Evolutionary conservation across 2,113 vertebrate genomes (phyloP).

Genomic region (Triplophysa siluroides): DNA sequence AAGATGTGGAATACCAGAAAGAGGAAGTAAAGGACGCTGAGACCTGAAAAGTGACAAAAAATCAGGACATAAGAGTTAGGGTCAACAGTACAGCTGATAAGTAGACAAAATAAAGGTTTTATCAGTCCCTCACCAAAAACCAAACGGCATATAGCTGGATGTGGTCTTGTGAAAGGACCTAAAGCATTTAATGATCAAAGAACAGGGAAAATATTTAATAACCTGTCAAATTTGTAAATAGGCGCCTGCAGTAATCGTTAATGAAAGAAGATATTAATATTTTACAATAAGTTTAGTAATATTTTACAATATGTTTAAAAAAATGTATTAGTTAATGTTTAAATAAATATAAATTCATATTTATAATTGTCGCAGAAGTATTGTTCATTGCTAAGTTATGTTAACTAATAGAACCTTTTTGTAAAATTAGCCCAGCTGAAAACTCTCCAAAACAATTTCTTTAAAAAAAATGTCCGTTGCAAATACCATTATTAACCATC

Average conservation of each 20-base stretch:
- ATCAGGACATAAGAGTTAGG: not conserved
- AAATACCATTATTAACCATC: too few species aligned
- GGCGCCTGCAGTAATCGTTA: not conserved
- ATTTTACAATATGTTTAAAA: too few species aligned
- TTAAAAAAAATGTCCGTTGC: too few species aligned
- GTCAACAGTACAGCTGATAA: not conserved
- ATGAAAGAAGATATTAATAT: too few species aligned
- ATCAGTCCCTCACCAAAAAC: conserved; percentile 89
- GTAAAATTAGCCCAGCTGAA: too few species aligned
- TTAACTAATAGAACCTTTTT: too few species aligned
- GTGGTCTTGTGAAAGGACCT: conserved; percentile 97
- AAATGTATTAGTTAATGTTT: too few species aligned
- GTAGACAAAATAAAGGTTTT: not conserved
- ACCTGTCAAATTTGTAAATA: not conserved
- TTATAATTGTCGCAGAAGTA: too few species aligned
- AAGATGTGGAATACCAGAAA: conserved; percentile 98
- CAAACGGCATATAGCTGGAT: conserved; percentile 96
- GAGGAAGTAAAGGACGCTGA: conserved; percentile 98
- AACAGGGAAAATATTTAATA: not conserved
- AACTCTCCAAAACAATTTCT: too few species aligned
- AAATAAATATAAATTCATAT: too few species aligned
- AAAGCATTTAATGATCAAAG: not conserved
- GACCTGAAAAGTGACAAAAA: conserved; percentile 72
- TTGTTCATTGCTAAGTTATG: too few species aligned
- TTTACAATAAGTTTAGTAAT: too few species aligned